Evolutionary conservation across 1,140 invertebrate genomes (phyloP), one percentile per base, ranked within the genome.

Genomic region (Papilio dardanus): DNA sequence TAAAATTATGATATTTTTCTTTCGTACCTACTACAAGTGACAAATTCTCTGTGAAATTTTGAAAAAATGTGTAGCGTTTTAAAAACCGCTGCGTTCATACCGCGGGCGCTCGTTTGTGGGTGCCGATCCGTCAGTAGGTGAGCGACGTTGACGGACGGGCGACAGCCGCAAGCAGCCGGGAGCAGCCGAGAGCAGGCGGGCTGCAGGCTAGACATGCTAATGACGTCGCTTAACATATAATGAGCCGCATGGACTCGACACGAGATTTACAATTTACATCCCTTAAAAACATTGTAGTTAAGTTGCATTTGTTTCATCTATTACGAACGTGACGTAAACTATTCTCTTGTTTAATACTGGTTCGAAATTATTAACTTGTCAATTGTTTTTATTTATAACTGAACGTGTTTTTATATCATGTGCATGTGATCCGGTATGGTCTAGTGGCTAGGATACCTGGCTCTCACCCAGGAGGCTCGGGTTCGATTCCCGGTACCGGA

Each of bases 161-260:
- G 80, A 81, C 81, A 71, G 71, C 65, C 74, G 71, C 42, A 74
- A 82, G 77, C 79, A 76, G 76, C 1, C 35, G 35, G 35, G 35
- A 37, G 35, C 35, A 8, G 35, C n/a, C n/a, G n/a, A n/a, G n/a
- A n/a, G 37, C 40, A 42, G 40, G 14, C 12, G 40, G 42, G 42
- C n/a, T 46, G 7, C 42, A n/a, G n/a, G 46, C 71, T 76, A 85
- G 88, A 92, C 88, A 92, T 92, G 90, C 86, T 88, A 92, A 92
- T 89, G 84, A 79, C 76, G 73, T 85, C 84, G 87, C 79, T 91
- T 92, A 87, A 85, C 90, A 92, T 92, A 92, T 90, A 90, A 92
- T 90, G 87, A 87, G 82, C 85, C 84, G 79, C 65, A 69, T 86
- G 42, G 33, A 30, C 28, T 14, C n/a, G 14, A 46, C 24, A 33